phyloP scores from a whole-genome alignment of 2,888 invertebrate genomes.

The Griposia aprilina region DNA sequence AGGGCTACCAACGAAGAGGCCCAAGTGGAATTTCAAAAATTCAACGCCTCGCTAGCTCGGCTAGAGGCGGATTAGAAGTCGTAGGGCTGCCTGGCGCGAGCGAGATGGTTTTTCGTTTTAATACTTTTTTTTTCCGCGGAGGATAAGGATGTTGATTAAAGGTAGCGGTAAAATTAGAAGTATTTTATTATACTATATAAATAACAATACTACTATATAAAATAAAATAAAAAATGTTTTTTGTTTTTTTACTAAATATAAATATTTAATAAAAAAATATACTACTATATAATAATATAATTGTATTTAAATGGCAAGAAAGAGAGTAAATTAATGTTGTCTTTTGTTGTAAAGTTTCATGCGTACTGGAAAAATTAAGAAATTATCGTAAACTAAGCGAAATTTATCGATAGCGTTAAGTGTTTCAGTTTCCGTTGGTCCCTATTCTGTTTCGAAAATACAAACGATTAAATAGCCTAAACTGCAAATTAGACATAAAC shows the following conservation, averaged over 20 bases:
- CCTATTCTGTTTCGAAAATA: background rate
- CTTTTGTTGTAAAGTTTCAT: background rate
- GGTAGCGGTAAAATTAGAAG: conserved; percentile 30
- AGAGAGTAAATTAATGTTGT: conserved; percentile 6
- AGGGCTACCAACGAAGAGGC: conserved; percentile 71
- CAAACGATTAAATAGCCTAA: background rate
- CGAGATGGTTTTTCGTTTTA: background rate
- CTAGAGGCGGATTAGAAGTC: conserved; percentile 72
- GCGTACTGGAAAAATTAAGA: background rate
- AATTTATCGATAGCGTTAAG: background rate
- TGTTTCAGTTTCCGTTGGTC: background rate
- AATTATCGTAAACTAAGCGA: background rate
- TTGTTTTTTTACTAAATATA: no score
- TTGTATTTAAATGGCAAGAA: conserved; percentile 7
- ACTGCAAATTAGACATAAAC: background rate
- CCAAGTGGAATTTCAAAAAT: conserved; percentile 82
- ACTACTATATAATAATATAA: no score
- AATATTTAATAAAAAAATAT: no score
- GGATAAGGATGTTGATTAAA: conserved; percentile 26
- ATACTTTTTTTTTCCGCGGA: conserved; percentile 8
- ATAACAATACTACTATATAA: no score
- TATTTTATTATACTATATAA: conserved; percentile 22
- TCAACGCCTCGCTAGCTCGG: conserved; percentile 78
- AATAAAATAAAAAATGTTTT: no score
- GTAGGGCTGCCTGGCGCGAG: conserved; percentile 72